Conservation (phyloP, 2,797 vertebrate genomes). For the Emys orbicularis region DNA sequence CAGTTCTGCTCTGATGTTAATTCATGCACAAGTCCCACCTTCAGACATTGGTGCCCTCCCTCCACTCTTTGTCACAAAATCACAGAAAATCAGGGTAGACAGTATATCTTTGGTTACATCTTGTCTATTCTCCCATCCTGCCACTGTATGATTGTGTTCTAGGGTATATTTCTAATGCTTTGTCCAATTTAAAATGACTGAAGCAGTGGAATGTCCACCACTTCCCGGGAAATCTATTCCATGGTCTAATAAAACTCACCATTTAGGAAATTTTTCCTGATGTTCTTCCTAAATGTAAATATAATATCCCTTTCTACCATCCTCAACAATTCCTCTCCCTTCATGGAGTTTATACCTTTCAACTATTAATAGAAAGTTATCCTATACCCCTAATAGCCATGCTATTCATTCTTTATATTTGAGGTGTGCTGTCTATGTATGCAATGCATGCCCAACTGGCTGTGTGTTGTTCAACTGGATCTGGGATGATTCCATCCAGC, state of each 20-base stretch:
- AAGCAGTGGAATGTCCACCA: not conserved
- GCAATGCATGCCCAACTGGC: not conserved
- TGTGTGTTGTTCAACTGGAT: not conserved
- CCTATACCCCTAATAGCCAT: not conserved
- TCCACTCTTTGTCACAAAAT: not conserved
- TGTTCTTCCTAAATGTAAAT: not conserved
- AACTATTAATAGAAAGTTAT: not conserved
- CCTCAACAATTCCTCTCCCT: not conserved
- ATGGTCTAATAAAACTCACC: slow-evolving; percentile 6
- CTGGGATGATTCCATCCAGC: not conserved
- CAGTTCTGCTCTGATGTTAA: not conserved
- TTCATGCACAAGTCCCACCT: not conserved
- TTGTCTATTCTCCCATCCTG: not conserved
- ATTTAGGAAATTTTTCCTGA: not conserved
- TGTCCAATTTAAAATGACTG: slow-evolving; percentile 22
- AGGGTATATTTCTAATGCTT: not conserved
- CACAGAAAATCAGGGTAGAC: not conserved
- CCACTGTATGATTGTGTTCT: not conserved
- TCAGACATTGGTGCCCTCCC: not conserved
- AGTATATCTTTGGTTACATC: not conserved
- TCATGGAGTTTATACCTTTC: not conserved
- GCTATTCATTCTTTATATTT: not conserved
- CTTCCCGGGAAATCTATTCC: not conserved
- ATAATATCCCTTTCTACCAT: not conserved
- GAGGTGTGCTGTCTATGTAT: not conserved